Evolutionary conservation across 2,888 invertebrate genomes (phyloP), one percentile per base, ranked within the genome.

Genomic region (Sphaerolaimus hirsutus): DNA sequence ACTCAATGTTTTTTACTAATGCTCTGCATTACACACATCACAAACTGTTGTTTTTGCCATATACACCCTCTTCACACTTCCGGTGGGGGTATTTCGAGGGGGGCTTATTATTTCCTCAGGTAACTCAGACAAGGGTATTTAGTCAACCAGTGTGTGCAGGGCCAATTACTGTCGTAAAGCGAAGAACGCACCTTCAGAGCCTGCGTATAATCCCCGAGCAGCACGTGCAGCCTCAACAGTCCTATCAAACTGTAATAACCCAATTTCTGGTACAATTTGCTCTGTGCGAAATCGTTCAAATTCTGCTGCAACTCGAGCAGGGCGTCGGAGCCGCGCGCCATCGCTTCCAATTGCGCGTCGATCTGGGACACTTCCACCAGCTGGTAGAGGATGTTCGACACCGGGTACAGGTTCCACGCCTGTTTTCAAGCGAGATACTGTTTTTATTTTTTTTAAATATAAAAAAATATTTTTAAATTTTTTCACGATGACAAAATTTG

Each of bases 191-290:
- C 75, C 72, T 87, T 87, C 53, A 91, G 80, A 14, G 89, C 87
- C 66, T 91, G 89, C 65, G 93, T 89, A 68, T 97, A 97, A 68
- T 97, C 97, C 1, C 97, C 93, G 41, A 93, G 74, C 47, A 97
- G 70, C 0, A 91, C 91, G 68, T 97, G 97, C 22, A 97, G 74
- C 46, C 97, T 75, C 51, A 97, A 71, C 12, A 97, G 73, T 2
- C 93, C 97, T 45, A 97, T 86, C 27, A 97, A 73, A 35, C 89
- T 86, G 70, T 93, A 99, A 67, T 97, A 97, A 0, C 97, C 97
- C 64, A 97, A 72, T 87, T 93, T 97, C 72, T 93, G 97, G 71
- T 97, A 97, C 40, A 97, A 74, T 0, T 86, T 81, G 62, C 86
- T 82, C 47, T 81, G 77, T 0, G 93, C 97, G 66, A 91, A 97